These are phyloP conservation scores for Neria commutata DNA, from an alignment of 2,888 invertebrate species.

Conservation along the genomic window DNA sequence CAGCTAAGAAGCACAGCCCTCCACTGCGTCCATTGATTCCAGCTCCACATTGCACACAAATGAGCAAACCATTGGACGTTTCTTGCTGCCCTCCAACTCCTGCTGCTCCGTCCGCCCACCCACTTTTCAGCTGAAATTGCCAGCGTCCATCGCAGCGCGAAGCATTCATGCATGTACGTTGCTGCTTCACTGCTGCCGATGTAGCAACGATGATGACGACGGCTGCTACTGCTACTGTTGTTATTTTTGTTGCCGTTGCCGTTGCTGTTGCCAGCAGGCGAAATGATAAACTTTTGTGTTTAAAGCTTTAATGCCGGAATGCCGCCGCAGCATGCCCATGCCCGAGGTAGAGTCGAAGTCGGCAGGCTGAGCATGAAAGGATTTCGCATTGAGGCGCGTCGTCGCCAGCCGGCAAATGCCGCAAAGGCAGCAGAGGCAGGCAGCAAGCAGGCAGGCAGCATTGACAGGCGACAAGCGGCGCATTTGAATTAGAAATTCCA, in stretches of 20 bases:
- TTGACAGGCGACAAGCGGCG: neutral
- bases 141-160: slow-evolving; percentile 14
- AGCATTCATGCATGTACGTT: slow-evolving; percentile 21
- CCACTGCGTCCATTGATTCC: neutral
- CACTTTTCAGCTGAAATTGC: slow-evolving; percentile 4
- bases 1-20: neutral
- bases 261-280: slow-evolving; percentile 29
- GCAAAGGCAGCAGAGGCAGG: slow-evolving; percentile 4
- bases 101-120: too few species aligned
- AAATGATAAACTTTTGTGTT: slow-evolving; percentile 54
- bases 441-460: neutral
- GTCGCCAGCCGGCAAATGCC: slow-evolving; percentile 4
- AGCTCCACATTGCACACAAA: too few species aligned
- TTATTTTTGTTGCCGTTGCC: neutral
- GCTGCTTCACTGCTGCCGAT: neutral
- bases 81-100: too few species aligned
- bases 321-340: too few species aligned
- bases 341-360: too few species aligned
- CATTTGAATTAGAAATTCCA: slow-evolving; percentile 26
- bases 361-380: slow-evolving; percentile 52
- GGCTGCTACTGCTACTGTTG: neutral
- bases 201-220: neutral
- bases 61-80: too few species aligned
- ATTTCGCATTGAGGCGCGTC: slow-evolving; percentile 31
- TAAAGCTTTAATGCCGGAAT: slow-evolving; percentile 54